A percentile compares a stretch with the other conserved stretches of the same genome.
phyloP scores from a whole-genome alignment of 2,113 vertebrate genomes.

The Dolichotis patagonum region DNA sequence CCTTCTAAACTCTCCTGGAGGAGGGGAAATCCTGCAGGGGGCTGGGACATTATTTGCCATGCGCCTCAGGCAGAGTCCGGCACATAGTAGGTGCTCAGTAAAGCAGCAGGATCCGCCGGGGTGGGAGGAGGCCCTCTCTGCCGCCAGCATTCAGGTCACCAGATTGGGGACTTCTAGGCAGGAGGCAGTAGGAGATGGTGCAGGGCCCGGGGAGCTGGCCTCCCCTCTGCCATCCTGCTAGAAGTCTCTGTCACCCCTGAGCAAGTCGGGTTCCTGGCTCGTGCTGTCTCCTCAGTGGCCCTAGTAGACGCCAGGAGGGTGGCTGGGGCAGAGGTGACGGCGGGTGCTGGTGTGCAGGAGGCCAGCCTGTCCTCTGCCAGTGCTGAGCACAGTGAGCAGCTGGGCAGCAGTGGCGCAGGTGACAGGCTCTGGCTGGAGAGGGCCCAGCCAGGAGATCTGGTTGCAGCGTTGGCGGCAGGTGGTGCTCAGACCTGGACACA shows the following conservation, averaged over 20 bases:
- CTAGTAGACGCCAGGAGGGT: neutral
- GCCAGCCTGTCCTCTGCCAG: rapidly evolving
- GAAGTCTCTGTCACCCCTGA: neutral
- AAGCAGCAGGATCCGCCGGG: neutral
- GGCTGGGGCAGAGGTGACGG: neutral
- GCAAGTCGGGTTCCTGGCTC: neutral
- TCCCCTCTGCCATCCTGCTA: neutral
- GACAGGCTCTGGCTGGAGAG: neutral
- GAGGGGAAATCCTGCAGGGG: neutral
- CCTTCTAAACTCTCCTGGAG: neutral
- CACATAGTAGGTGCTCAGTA: neutral
- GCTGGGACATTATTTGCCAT: neutral
- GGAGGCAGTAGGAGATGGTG: neutral
- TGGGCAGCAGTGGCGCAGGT: neutral
- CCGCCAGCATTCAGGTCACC: neutral
- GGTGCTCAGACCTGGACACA: neutral
- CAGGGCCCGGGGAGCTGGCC: neutral
- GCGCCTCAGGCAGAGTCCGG: neutral
- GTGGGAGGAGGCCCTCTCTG: neutral
- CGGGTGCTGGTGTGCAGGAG: rapidly evolving
- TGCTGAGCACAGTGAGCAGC: neutral
- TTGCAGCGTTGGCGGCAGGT: neutral
- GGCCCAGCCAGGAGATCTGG: neutral
- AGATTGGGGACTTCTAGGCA: neutral
- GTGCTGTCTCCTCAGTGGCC: rapidly evolving